phyloP scores from a whole-genome alignment of 2,888 invertebrate genomes.

The Macropis europaea region DNA sequence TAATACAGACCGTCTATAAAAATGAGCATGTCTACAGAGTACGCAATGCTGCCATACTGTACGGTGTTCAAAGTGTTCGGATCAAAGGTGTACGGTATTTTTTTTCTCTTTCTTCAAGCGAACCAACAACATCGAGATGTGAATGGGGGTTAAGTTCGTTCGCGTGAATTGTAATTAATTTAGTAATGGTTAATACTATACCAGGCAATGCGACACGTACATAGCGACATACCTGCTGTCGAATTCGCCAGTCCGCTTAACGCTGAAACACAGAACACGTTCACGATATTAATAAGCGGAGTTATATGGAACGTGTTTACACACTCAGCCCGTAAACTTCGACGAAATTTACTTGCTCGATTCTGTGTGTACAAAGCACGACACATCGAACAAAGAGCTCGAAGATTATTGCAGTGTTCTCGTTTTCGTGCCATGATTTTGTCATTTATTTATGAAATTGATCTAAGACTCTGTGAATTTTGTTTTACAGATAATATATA shows the following conservation, averaged over 20 bases:
- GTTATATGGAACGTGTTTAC: slow-evolving; percentile 58
- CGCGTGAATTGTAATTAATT: slow-evolving; percentile 69
- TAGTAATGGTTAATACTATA: slow-evolving; percentile 79
- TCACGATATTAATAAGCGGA: slow-evolving; percentile 68
- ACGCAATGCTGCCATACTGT: neutral
- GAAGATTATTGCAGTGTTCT: no score
- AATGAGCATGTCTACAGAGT: neutral
- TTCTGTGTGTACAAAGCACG: slow-evolving; percentile 17
- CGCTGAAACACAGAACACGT: slow-evolving; percentile 79
- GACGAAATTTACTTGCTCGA: slow-evolving; percentile 33
- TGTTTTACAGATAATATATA: no score
- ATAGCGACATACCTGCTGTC: slow-evolving; percentile 81
- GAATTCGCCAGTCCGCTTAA: slow-evolving; percentile 81
- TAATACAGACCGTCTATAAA: no score
- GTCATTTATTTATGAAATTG: no score
- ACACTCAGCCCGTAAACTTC: slow-evolving; percentile 49
- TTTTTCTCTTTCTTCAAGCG: slow-evolving; percentile 30
- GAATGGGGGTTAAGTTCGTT: slow-evolving; percentile 43
- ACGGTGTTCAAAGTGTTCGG: neutral
- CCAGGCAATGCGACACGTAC: slow-evolving; percentile 80
- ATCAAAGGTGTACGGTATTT: neutral
- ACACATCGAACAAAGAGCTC: no score
- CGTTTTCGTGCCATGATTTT: no score
- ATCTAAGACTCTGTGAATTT: no score
- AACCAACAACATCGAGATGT: slow-evolving; percentile 30